A percentile compares a stretch with the other conserved stretches of the same genome.
phyloP scores from a whole-genome alignment of 2,888 invertebrate species.

The Adineta ricciae region DNA sequence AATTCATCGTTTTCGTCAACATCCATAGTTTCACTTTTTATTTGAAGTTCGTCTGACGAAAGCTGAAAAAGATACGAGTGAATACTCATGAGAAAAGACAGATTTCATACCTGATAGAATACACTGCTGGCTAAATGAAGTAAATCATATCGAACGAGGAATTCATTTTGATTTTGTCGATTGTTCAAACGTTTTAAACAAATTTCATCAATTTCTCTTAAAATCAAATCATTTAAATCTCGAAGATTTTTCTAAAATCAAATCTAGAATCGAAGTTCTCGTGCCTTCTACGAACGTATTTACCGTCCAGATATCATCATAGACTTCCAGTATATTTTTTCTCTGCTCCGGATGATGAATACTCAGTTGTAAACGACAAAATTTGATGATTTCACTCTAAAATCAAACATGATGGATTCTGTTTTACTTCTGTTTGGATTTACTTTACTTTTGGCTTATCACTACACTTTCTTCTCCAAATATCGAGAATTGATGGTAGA shows the following conservation, averaged over 20 bases:
- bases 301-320: constrained; percentile 4
- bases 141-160: neutral
- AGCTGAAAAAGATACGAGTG: neutral
- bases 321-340: neutral
- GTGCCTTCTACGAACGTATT: too few relatives aligned
- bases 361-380: constrained; percentile 3
- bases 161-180: constrained; percentile 11
- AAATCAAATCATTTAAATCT: neutral
- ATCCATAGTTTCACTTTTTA: neutral
- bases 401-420: neutral
- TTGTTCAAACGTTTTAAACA: neutral
- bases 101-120: neutral
- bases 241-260: constrained; percentile 16
- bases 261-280: too few relatives aligned
- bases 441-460: neutral
- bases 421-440: neutral
- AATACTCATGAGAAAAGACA: too few relatives aligned
- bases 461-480: constrained; percentile 3
- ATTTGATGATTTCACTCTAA: neutral
- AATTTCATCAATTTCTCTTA: neutral
- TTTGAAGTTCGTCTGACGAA: neutral
- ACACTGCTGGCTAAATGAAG: neutral
- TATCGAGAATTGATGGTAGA: neutral
- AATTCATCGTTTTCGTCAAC: neutral
- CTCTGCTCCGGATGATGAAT: neutral